Conservation (phyloP, 2,797 vertebrate species). For the Staurois parvus region DNA sequence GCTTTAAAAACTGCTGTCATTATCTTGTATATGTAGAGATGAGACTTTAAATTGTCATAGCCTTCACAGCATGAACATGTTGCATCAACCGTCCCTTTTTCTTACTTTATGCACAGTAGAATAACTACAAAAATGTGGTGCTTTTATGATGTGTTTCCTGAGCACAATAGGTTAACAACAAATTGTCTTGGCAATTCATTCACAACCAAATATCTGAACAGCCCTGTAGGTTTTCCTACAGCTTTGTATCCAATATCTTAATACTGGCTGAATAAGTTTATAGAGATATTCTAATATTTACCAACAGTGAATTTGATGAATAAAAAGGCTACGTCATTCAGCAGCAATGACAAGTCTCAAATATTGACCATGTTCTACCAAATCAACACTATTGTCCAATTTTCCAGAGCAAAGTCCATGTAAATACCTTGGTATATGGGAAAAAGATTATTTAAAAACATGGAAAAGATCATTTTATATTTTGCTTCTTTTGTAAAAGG, state of each 20-base stretch:
- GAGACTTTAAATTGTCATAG: no score
- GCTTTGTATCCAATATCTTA: neutral
- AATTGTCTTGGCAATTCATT: neutral
- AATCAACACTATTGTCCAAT: constrained; percentile 42
- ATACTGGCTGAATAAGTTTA: neutral
- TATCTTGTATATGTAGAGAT: no score
- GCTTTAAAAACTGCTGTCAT: no score
- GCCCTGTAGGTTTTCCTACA: neutral
- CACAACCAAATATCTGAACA: neutral
- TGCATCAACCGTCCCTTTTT: no score
- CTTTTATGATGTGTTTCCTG: no score
- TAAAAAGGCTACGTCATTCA: constrained; percentile 4
- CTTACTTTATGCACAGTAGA: no score
- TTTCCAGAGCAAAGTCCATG: constrained; percentile 22
- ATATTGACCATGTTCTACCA: constrained; percentile 36
- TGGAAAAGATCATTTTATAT: neutral
- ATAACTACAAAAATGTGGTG: no score
- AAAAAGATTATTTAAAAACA: neutral
- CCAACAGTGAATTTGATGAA: neutral
- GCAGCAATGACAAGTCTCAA: constrained; percentile 12
- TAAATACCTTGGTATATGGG: constrained; percentile 6
- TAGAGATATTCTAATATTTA: constrained; percentile 20
- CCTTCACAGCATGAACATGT: no score
- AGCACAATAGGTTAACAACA: no score
- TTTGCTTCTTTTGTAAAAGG: no score